Conservation (phyloP, 2,113 vertebrate genomes). For the Rhipidura dahli region DNA sequence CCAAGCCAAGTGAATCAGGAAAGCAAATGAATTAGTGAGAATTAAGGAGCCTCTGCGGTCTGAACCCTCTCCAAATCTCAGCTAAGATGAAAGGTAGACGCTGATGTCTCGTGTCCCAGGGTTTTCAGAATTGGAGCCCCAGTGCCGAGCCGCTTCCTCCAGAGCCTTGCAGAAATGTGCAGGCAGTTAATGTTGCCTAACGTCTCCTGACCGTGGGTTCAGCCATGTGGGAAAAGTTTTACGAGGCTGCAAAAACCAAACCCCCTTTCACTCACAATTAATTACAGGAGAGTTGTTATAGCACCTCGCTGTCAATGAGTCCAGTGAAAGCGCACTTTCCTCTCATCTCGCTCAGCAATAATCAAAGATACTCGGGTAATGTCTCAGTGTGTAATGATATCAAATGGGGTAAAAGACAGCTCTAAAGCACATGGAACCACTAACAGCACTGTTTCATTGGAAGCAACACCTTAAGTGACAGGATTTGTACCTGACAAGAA, state of each 20-base stretch:
- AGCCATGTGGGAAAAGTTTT: slow-evolving; percentile 90
- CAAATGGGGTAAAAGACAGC: slow-evolving; percentile 5
- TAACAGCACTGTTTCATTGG: neutral
- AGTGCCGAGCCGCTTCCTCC: slow-evolving; percentile 70
- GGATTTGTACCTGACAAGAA: neutral
- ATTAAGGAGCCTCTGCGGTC: slow-evolving; percentile 96
- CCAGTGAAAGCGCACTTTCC: slow-evolving; percentile 66
- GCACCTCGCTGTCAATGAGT: slow-evolving; percentile 80
- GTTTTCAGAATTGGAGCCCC: slow-evolving; percentile 80
- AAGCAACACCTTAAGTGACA: neutral
- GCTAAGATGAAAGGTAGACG: slow-evolving; percentile 95
- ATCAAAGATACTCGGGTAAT: slow-evolving; percentile 78
- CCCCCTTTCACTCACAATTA: slow-evolving; percentile 86
- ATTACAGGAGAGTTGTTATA: slow-evolving; percentile 83
- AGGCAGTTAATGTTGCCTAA: slow-evolving; percentile 92
- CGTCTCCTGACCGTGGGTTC: slow-evolving; percentile 88
- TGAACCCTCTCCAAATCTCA: slow-evolving; percentile 97
- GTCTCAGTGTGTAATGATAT: neutral
- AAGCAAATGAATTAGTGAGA: slow-evolving; percentile 99
- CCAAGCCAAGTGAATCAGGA: slow-evolving; percentile 94
- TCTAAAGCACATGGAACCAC: neutral
- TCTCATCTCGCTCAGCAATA: slow-evolving; percentile 79
- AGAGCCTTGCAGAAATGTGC: slow-evolving; percentile 78
- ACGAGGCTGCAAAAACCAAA: slow-evolving; percentile 79
- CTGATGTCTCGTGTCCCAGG: slow-evolving; percentile 84